Percentiles rank a stretch among this genome's conserved stretches.
Conservation (phyloP, 2,113 vertebrate genomes). For the Cyphomyrus plagiostoma region DNA sequence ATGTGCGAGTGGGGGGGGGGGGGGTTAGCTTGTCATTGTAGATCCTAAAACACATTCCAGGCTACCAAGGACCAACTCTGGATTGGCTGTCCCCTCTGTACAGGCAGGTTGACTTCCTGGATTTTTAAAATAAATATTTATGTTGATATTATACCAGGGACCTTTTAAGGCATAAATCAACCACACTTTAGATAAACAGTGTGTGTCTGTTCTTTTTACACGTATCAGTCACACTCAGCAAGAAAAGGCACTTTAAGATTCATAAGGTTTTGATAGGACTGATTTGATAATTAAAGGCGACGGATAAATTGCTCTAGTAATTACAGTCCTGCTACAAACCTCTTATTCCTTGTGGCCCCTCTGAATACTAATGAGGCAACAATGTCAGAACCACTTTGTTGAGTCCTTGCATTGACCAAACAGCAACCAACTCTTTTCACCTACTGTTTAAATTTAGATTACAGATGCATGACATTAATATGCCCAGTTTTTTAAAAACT, state of each 20-base stretch:
- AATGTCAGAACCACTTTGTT: slow-evolving; percentile 2
- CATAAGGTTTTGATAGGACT: slow-evolving; percentile 2
- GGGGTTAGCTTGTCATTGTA: slow-evolving; percentile 15
- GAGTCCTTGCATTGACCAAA: neutral
- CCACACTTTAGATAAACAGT: neutral
- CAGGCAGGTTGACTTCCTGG: neutral
- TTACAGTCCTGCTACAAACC: neutral
- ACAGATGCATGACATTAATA: neutral
- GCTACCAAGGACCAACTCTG: neutral
- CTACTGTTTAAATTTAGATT: neutral
- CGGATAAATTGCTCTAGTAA: slow-evolving; percentile 23
- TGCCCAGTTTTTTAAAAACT: neutral
- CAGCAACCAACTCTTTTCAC: neutral
- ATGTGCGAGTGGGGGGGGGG: neutral
- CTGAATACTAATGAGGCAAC: slow-evolving; percentile 14
- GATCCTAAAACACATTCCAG: slow-evolving; percentile 17
- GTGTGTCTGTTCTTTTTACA: neutral
- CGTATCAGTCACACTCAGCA: neutral
- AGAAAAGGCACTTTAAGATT: slow-evolving; percentile 5
- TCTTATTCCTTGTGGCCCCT: neutral
- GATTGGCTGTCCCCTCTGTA: neutral
- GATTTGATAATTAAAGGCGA: slow-evolving; percentile 26
- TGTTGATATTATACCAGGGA: slow-evolving; percentile 1
- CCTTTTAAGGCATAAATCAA: slow-evolving; percentile 1
- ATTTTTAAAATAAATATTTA: slow-evolving; percentile 29